Base-by-base conservation (phyloP, 2,797 vertebrate genomes). In the Melopsittacus undulatus region DNA sequence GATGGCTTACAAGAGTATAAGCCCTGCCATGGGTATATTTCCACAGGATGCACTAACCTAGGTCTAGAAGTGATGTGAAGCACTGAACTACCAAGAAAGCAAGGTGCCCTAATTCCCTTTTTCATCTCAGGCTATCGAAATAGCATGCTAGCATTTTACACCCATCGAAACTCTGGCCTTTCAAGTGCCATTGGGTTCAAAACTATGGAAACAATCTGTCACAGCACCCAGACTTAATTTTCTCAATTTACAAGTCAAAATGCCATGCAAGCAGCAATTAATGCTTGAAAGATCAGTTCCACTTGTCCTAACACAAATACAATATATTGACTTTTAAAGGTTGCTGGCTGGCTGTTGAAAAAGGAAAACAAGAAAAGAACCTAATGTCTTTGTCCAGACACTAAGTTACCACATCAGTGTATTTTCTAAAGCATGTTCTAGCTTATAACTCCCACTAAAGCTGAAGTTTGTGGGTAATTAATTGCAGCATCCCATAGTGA, bases 231-330 rank as follows among this genome's bases (percentile, higher is more conserved):
- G 72, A 89, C 83, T 62, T 90, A 78, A 96, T 92, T 90, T 94
- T 84, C 74, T 87, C 83, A 45, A 76, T 97, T 96, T 95, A 92
- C 86, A 91, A 94, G 90, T 86, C 88, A 93, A 95, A 96, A 93
- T 82, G 91, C 91, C 64, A 84, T 1, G n/a, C 48, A 92, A 92
- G 87, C 72, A 93, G 68, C 83, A 96, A 90, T 87, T 95, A 93
- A 91, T 80, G 61, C 70, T 89, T 93, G 80, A 91, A 92, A 90
- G 92, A 92, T 95, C 89, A 90, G 69, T 95, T 95, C 91, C 78
- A 85, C 86, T 95, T 92, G 81, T 90, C 84, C 80, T 92, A 92
- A 90, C 63, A 93, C 75, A 95, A 95, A 95, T 86, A 91, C 93
- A 96, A 92, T 94, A 89, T 89, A 95, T 92, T 88, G 93, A 94